Conservation (phyloP, 2,113 vertebrate genomes). For the Pristiophorus japonicus region DNA sequence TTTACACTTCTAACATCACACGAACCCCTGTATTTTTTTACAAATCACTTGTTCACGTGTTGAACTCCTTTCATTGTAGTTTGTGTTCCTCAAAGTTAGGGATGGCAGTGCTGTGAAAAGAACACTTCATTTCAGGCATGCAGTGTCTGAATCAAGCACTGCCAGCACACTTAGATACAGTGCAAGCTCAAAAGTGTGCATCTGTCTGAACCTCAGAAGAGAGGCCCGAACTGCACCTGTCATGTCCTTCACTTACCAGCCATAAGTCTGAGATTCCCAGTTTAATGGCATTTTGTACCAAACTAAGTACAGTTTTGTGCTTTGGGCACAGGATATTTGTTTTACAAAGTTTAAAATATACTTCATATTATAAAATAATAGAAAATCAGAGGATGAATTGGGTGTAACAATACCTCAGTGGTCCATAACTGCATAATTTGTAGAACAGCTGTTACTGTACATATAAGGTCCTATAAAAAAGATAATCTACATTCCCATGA, state of each 20-base stretch:
- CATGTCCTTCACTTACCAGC: not conserved
- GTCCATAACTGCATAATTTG: not conserved
- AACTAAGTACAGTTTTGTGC: not conserved
- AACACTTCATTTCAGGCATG: not conserved
- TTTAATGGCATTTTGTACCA: not conserved
- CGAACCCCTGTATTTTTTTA: not conserved
- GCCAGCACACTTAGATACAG: not conserved
- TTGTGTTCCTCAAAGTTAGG: not conserved
- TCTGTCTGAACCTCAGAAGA: not conserved
- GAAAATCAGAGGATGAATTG: not conserved
- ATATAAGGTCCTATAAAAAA: not conserved
- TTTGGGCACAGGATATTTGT: too few species aligned
- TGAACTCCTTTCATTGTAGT: not conserved
- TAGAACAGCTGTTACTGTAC: not conserved
- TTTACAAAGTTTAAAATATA: not conserved
- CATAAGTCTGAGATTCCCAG: not conserved
- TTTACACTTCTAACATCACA: not conserved
- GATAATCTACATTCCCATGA: not conserved
- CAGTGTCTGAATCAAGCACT: not conserved
- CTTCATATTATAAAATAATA: not conserved
- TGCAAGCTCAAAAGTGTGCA: not conserved
- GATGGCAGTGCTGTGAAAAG: not conserved
- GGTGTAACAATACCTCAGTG: not conserved
- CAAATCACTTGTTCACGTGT: not conserved
- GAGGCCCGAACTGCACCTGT: not conserved